Percentiles rank a stretch among this genome's conserved stretches.
These are phyloP conservation scores for Napeogenes sylphis DNA, from an alignment of 2,888 invertebrate species.

Conservation along the genomic window DNA sequence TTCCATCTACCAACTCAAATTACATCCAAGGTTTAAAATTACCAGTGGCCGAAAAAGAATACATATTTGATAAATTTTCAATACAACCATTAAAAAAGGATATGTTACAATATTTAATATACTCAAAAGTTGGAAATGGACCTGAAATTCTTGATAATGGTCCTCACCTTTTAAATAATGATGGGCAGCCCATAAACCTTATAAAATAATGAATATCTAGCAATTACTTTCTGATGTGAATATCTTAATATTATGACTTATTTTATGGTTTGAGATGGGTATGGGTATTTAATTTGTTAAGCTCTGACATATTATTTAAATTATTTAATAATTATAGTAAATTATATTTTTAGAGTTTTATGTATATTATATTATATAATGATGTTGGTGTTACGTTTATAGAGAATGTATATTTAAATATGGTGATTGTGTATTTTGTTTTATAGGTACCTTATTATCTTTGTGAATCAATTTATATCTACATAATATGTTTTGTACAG, in stretches of 20 bases:
- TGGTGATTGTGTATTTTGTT: no score
- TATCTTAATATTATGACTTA: neutral
- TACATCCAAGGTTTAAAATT: constrained; percentile 54
- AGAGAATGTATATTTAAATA: no score
- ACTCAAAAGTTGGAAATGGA: constrained; percentile 89
- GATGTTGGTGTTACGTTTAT: no score
- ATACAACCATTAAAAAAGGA: constrained; percentile 68
- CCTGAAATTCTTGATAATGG: constrained; percentile 76
- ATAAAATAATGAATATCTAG: neutral
- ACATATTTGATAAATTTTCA: constrained; percentile 48
- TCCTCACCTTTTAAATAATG: constrained; percentile 53
- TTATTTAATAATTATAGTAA: no score
- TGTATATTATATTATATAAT: no score
- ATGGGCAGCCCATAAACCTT: constrained; percentile 37
- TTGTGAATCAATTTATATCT: no score
- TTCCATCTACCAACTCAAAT: constrained; percentile 78
- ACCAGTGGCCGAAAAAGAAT: constrained; percentile 34
- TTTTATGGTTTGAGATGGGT: no score
- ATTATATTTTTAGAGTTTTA: no score
- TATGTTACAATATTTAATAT: constrained; percentile 87
- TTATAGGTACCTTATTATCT: no score
- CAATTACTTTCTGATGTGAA: neutral
- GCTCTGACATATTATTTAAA: no score
- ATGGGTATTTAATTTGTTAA: no score
- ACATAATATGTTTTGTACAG: neutral